These are phyloP conservation scores for Gallinago jamesoni DNA, from an alignment of 2,113 vertebrate genomes.

Conservation along the genomic window DNA sequence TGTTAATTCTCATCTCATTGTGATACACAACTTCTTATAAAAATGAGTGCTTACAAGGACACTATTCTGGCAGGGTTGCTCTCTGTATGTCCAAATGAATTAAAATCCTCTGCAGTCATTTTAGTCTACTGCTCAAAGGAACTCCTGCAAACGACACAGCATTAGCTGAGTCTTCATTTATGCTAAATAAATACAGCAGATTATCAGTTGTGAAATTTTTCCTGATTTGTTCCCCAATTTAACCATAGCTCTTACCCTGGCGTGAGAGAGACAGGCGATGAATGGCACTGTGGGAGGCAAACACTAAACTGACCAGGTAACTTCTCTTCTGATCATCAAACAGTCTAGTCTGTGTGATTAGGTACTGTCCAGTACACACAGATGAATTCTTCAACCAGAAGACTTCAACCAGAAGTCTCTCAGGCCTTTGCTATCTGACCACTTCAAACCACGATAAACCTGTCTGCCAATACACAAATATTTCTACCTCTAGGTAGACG, in stretches of 20 bases:
- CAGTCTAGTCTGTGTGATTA: not conserved
- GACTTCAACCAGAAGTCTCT: not conserved
- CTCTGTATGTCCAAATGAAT: not conserved
- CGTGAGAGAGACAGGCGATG: not conserved
- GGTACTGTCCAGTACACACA: not conserved
- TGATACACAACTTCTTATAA: not conserved
- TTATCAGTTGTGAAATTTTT: not conserved
- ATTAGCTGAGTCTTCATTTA: not conserved
- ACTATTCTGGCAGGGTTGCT: not conserved
- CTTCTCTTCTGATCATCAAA: not conserved
- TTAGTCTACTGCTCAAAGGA: not conserved
- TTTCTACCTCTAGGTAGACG: not conserved
- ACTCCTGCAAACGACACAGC: not conserved
- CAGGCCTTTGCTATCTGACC: not conserved
- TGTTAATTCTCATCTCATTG: not conserved
- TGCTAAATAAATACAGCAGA: not conserved
- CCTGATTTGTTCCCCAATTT: not conserved
- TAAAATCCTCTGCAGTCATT: constrained; percentile 11
- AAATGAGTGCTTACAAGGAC: not conserved
- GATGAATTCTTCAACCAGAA: not conserved
- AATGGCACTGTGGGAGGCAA: not conserved
- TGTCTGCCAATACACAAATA: not conserved
- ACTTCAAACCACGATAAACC: not conserved
- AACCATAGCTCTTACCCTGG: not conserved
- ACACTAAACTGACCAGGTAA: not conserved